A percentile compares a stretch with the other conserved stretches of the same genome.
These are phyloP conservation scores for Cottus gobio DNA, from an alignment of 2,113 vertebrate species.

Conservation along the genomic window DNA sequence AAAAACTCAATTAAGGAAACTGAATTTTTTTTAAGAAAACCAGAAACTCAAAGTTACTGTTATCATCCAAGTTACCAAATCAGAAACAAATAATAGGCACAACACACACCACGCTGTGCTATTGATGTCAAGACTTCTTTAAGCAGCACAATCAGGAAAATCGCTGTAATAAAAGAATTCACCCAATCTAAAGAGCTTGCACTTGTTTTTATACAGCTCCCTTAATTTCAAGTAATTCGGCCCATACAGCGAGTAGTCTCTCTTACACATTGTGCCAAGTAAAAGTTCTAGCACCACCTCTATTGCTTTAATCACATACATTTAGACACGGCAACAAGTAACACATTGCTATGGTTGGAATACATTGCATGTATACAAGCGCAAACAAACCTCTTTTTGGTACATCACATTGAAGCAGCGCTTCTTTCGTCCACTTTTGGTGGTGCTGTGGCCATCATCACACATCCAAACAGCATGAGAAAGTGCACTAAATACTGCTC, in stretches of 20 bases:
- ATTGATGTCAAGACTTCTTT: constrained; percentile 36
- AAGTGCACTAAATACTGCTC: constrained; percentile 72
- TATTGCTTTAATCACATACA: constrained; percentile 82
- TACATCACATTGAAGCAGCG: constrained; percentile 74
- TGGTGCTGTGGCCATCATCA: constrained; percentile 46
- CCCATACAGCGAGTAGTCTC: constrained; percentile 42
- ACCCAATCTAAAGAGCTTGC: constrained; percentile 10
- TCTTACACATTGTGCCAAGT: constrained; percentile 42
- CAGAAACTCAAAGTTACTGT: constrained; percentile 39
- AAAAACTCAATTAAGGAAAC: neutral
- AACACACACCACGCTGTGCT: constrained; percentile 38
- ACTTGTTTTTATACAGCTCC: constrained; percentile 7
- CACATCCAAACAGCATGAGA: constrained; percentile 53
- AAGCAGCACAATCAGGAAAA: constrained; percentile 37
- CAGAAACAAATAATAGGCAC: constrained; percentile 65
- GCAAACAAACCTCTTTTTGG: constrained; percentile 76
- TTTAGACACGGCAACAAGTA: constrained; percentile 75
- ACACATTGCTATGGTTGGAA: constrained; percentile 72
- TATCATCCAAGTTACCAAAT: constrained; percentile 41
- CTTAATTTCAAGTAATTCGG: constrained; percentile 27
- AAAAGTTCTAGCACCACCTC: constrained; percentile 73
- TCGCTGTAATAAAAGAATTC: constrained; percentile 15
- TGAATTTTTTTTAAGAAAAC: constrained; percentile 22
- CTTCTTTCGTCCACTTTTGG: constrained; percentile 64
- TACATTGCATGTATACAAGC: constrained; percentile 81